Evolutionary conservation across 2,888 invertebrate species (phyloP).

Genomic region (Augiades crinisus): DNA sequence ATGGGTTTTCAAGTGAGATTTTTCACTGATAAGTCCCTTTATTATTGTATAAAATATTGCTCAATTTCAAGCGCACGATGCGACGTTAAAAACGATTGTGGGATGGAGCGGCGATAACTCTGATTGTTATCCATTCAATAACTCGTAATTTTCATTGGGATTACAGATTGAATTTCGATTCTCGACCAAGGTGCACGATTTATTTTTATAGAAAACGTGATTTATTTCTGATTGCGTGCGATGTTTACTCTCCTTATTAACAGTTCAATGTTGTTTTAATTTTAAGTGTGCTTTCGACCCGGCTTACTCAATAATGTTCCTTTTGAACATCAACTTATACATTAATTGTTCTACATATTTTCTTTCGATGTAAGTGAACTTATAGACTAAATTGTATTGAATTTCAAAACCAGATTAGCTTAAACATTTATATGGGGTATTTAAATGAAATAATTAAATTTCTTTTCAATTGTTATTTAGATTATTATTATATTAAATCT

Average conservation of each 20-base stretch:
- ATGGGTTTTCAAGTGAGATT: slow-evolving; percentile 27
- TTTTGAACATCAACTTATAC: too few relatives aligned
- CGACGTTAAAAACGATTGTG: slow-evolving; percentile 18
- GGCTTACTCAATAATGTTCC: too few relatives aligned
- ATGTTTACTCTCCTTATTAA: background rate
- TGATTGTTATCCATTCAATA: slow-evolving; percentile 34
- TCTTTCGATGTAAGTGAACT: too few relatives aligned
- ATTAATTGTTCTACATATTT: too few relatives aligned
- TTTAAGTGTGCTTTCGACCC: background rate
- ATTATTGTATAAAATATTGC: slow-evolving; percentile 23
- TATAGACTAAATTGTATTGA: too few relatives aligned
- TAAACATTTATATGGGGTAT: too few relatives aligned
- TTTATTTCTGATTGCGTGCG: slow-evolving; percentile 8
- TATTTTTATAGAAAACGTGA: slow-evolving; percentile 14
- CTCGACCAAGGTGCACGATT: slow-evolving; percentile 23
- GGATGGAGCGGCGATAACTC: slow-evolving; percentile 29
- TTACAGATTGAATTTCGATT: slow-evolving; percentile 37
- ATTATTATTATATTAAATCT: too few relatives aligned
- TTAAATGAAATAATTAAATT: too few relatives aligned
- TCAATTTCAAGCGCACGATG: slow-evolving; percentile 18
- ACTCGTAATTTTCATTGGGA: slow-evolving; percentile 33
- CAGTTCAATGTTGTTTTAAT: background rate
- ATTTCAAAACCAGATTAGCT: too few relatives aligned
- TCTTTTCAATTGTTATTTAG: too few relatives aligned
- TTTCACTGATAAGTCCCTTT: slow-evolving; percentile 24